These are phyloP conservation scores for Dysdera silvatica DNA, from an alignment of 1,140 invertebrate genomes.

Conservation along the genomic window DNA sequence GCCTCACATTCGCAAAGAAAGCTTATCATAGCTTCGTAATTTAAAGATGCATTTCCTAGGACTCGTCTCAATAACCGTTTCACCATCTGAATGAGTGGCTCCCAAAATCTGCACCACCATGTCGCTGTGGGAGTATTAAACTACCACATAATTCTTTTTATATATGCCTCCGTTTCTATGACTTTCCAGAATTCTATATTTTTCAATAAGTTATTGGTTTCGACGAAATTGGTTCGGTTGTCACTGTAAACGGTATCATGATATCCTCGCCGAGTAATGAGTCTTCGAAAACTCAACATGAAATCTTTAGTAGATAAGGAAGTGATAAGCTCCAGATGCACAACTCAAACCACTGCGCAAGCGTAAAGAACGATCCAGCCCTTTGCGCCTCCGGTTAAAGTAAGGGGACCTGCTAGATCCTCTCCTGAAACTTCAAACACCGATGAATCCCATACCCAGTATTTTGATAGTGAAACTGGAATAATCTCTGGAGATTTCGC, in stretches of 20 bases:
- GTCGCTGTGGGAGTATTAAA: neutral
- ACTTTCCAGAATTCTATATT: neutral
- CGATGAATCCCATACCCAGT: neutral
- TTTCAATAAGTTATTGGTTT: constrained; percentile 9
- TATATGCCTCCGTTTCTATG: neutral
- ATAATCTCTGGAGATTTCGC: neutral
- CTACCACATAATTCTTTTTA: constrained; percentile 1
- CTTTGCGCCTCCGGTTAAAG: constrained; percentile 38
- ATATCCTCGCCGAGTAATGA: constrained; percentile 38
- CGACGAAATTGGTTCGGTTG: constrained; percentile 29
- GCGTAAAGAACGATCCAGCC: constrained; percentile 44
- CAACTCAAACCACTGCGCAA: constrained; percentile 44
- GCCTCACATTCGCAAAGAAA: constrained; percentile 25
- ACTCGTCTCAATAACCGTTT: neutral
- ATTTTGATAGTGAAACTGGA: neutral
- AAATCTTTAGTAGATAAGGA: constrained; percentile 42
- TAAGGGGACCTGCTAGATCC: constrained; percentile 27
- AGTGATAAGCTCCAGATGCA: constrained; percentile 43
- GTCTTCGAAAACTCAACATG: constrained; percentile 40
- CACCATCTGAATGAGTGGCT: neutral
- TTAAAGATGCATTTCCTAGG: neutral
- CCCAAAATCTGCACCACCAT: neutral
- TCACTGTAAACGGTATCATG: constrained; percentile 20
- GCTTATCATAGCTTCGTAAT: constrained; percentile 14
- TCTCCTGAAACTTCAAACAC: neutral